Evolutionary conservation across 2,888 invertebrate genomes (phyloP).

Genomic region (Andrena bicolor): DNA sequence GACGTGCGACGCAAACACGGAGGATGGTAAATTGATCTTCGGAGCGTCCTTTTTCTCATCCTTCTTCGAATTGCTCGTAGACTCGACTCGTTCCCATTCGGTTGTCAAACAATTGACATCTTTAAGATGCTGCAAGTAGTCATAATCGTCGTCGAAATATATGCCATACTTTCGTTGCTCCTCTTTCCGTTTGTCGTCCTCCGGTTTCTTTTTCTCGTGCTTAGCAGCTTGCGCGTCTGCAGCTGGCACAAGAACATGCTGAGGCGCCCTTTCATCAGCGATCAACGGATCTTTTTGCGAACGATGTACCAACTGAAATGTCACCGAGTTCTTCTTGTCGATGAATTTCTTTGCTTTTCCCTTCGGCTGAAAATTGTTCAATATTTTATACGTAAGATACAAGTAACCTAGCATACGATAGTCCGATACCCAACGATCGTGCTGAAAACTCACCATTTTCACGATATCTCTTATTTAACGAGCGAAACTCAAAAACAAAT

Average conservation of each 20-base stretch:
- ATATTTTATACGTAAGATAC: not conserved
- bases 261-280: conserved; percentile 95
- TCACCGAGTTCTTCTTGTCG: conserved; percentile 95
- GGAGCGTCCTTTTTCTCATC: conserved; percentile 79
- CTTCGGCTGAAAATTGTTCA: conserved; percentile 86
- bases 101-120: conserved; percentile 87
- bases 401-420: conserved; percentile 25
- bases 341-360: conserved; percentile 93
- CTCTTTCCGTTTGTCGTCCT: conserved; percentile 86
- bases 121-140: conserved; percentile 96
- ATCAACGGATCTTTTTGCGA: conserved; percentile 97
- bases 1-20: conserved; percentile 94
- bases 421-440: not conserved
- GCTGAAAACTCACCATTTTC: conserved; percentile 58
- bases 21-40: conserved; percentile 90
- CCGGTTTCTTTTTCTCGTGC: conserved; percentile 60
- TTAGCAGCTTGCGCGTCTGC: conserved; percentile 70
- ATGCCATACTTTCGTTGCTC: conserved; percentile 95
- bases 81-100: conserved; percentile 86
- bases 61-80: conserved; percentile 61
- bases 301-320: conserved; percentile 96
- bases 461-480: not conserved
- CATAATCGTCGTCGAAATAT: conserved; percentile 97
- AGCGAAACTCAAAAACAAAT: not conserved
- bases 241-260: conserved; percentile 92